phyloP scores from a whole-genome alignment of 2,113 vertebrate species.

The Candoia aspera region DNA sequence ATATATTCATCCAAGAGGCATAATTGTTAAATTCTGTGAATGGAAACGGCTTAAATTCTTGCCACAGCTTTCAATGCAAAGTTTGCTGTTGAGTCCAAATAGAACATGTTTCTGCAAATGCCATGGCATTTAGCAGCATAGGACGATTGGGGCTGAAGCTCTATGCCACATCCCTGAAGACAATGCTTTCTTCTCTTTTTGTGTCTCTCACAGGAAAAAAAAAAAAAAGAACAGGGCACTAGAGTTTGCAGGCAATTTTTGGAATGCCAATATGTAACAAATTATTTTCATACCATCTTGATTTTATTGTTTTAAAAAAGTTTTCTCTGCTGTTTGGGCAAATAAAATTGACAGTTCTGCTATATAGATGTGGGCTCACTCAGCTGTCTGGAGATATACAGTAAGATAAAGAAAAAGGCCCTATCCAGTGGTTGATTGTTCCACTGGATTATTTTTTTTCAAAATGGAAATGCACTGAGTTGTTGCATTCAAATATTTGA shows the following conservation, averaged over 20 bases:
- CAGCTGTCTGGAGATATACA: background rate
- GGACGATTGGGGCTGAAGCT: constrained; percentile 28
- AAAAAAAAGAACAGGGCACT: constrained; percentile 60
- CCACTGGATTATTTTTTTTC: no score
- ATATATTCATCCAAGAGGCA: background rate
- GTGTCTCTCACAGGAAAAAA: constrained; percentile 37
- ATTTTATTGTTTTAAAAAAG: background rate
- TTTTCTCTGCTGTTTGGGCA: background rate
- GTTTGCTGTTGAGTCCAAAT: constrained; percentile 48
- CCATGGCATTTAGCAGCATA: constrained; percentile 54
- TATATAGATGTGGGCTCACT: background rate
- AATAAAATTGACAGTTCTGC: background rate
- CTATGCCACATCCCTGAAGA: background rate
- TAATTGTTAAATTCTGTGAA: constrained; percentile 31
- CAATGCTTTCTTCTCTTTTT: background rate
- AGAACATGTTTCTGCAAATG: constrained; percentile 62
- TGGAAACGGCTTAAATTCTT: constrained; percentile 34
- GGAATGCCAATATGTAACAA: background rate
- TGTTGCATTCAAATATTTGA: background rate
- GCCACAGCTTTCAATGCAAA: constrained; percentile 22
- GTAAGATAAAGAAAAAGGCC: background rate
- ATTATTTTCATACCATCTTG: background rate
- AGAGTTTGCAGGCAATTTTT: background rate
- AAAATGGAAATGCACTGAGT: no score
- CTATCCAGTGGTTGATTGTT: background rate